A percentile compares a stretch with the other conserved stretches of the same genome.
Evolutionary conservation across 2,797 vertebrate genomes (phyloP).

Genomic region (Amniataba percoides): DNA sequence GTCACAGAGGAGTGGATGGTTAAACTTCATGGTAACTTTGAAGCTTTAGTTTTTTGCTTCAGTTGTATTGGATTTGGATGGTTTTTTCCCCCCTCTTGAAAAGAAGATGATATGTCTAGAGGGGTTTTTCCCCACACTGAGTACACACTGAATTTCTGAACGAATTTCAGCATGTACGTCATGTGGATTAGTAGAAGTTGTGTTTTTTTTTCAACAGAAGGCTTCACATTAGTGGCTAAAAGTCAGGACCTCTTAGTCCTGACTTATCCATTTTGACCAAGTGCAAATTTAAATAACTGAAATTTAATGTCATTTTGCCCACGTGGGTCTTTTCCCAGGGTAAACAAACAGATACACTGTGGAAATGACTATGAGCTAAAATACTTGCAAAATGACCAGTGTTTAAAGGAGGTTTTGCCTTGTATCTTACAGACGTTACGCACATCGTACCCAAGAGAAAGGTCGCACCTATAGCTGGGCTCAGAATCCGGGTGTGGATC

Average conservation of each 20-base stretch:
- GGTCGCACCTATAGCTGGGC: slow-evolving; percentile 83
- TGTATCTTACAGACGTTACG: slow-evolving; percentile 81
- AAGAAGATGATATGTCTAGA: too few relatives aligned
- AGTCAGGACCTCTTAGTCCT: not conserved
- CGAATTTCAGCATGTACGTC: not conserved
- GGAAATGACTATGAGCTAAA: not conserved
- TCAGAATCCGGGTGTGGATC: slow-evolving; percentile 80
- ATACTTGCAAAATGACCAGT: not conserved
- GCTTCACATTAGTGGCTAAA: not conserved
- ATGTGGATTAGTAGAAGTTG: not conserved
- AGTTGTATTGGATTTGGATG: not conserved
- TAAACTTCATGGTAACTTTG: slow-evolving; percentile 22
- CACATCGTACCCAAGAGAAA: slow-evolving; percentile 82
- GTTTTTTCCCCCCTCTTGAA: not conserved
- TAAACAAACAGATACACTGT: slow-evolving; percentile 1
- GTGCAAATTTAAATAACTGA: not conserved
- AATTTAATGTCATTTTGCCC: slow-evolving; percentile 1
- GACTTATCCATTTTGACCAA: not conserved
- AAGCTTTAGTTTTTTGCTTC: slow-evolving; percentile 4
- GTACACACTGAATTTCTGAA: not conserved
- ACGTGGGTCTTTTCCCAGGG: not conserved
- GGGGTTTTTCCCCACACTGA: too few relatives aligned
- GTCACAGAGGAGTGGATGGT: slow-evolving; percentile 15
- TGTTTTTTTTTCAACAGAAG: not conserved
- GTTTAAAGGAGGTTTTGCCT: not conserved